Evolutionary conservation across 2,113 vertebrate genomes (phyloP).

Genomic region (Ptilonorhynchus violaceus): DNA sequence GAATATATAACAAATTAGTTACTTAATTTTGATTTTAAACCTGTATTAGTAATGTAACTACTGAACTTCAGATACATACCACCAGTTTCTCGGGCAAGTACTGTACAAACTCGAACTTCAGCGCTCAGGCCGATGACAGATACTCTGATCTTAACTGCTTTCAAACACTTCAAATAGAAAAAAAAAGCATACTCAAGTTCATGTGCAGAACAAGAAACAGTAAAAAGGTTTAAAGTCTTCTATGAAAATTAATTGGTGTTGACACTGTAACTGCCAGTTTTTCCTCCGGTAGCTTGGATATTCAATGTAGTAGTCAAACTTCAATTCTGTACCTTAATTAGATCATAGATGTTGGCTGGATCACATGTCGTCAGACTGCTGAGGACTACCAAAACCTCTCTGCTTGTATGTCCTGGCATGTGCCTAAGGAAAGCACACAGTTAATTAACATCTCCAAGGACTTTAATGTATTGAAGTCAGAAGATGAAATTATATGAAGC

Average conservation of each 20-base stretch:
- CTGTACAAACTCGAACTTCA: slow-evolving; percentile 93
- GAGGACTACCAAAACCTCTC: slow-evolving; percentile 92
- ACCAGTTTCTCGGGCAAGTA: slow-evolving; percentile 91
- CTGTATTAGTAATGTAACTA: not conserved
- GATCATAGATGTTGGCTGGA: slow-evolving; percentile 92
- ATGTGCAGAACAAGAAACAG: not conserved
- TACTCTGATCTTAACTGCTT: slow-evolving; percentile 89
- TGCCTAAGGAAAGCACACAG: slow-evolving; percentile 76
- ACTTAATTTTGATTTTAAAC: not conserved
- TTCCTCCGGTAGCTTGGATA: not conserved
- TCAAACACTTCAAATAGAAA: slow-evolving; percentile 79
- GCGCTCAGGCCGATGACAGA: slow-evolving; percentile 94
- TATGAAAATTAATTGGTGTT: not conserved
- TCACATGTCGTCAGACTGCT: slow-evolving; percentile 98
- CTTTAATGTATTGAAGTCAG: not conserved
- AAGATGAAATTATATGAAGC: not conserved
- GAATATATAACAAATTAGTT: not conserved
- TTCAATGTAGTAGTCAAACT: not conserved
- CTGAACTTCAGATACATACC: slow-evolving; percentile 72
- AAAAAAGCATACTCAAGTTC: slow-evolving; percentile 32
- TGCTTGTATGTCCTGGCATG: slow-evolving; percentile 95
- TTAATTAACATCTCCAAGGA: not conserved
- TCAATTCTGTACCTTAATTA: slow-evolving; percentile 84
- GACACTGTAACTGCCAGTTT: not conserved
- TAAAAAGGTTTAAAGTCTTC: not conserved